A percentile compares a stretch with the other conserved stretches of the same genome.
These are phyloP conservation scores for Archegozetes longisetosus DNA, from an alignment of 1,140 invertebrate species.

Conservation along the genomic window DNA sequence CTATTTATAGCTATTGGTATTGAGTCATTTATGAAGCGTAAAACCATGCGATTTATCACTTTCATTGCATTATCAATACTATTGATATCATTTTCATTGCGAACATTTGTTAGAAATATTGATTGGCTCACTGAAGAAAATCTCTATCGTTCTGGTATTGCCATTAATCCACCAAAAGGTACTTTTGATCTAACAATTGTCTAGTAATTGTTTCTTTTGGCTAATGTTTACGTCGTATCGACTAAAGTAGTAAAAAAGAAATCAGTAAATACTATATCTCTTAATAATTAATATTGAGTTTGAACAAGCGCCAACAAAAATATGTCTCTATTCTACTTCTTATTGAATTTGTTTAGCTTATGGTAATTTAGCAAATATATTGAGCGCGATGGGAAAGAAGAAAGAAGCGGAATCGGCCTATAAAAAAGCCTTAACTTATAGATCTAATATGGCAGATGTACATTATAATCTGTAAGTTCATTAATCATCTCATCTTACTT, in stretches of 20 bases:
- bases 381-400: conserved; percentile 63
- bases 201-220: conserved; percentile 1
- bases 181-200: conserved; percentile 22
- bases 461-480: conserved; percentile 91
- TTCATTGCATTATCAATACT: conserved; percentile 38
- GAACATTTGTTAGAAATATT: conserved; percentile 62
- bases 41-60: conserved; percentile 20
- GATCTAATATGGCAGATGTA: conserved; percentile 89
- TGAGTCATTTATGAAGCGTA: conserved; percentile 17
- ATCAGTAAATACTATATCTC: too few relatives aligned
- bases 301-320: too few relatives aligned
- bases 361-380: conserved; percentile 77
- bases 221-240: conserved; percentile 8
- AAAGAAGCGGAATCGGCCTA: conserved; percentile 74
- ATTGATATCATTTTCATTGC: conserved; percentile 45
- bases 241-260: not conserved
- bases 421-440: conserved; percentile 61
- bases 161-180: conserved; percentile 96
- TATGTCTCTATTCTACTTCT: conserved; percentile 8
- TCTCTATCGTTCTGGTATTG: conserved; percentile 73
- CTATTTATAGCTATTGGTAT: conserved; percentile 60
- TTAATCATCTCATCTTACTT: too few relatives aligned
- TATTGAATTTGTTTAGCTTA: conserved; percentile 50
- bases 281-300: too few relatives aligned
- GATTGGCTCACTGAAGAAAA: conserved; percentile 88